Evolutionary conservation across 2,888 invertebrate genomes (phyloP).

Genomic region (Mesochorus sp.): DNA sequence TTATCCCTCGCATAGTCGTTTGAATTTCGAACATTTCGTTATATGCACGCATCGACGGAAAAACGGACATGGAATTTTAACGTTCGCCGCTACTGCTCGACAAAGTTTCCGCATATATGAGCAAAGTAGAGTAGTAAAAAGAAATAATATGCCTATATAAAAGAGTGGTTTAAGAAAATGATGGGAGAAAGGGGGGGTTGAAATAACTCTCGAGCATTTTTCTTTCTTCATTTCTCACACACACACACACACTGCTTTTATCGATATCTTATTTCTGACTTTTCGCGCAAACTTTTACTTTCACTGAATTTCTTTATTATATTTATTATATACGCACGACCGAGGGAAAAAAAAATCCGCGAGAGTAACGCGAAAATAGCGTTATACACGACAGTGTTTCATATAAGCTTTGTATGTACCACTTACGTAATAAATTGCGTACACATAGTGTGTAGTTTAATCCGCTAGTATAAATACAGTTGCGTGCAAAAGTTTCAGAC

Average conservation of each 20-base stretch:
- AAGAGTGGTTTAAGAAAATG: conserved; percentile 23
- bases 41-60: background rate
- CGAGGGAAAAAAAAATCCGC: conserved; percentile 7
- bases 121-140: conserved; percentile 11
- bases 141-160: conserved; percentile 16
- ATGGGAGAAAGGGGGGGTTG: conserved; percentile 10
- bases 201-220: conserved; percentile 35
- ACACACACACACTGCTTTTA: too few species aligned
- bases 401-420: too few species aligned
- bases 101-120: too few species aligned
- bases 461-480: conserved; percentile 25
- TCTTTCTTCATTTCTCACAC: conserved; percentile 47
- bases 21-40: conserved; percentile 31
- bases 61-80: conserved; percentile 9
- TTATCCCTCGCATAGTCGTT: conserved; percentile 7
- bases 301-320: conserved; percentile 14
- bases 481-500: too few species aligned
- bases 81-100: conserved; percentile 8
- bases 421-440: background rate
- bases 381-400: too few species aligned
- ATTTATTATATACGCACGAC: conserved; percentile 11
- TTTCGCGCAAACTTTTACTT: background rate
- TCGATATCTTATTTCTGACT: conserved; percentile 45
- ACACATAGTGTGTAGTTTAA: conserved; percentile 21
- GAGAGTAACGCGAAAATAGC: conserved; percentile 29